Evolutionary conservation across 2,113 vertebrate genomes (phyloP).

Genomic region (Microtus montanus): DNA sequence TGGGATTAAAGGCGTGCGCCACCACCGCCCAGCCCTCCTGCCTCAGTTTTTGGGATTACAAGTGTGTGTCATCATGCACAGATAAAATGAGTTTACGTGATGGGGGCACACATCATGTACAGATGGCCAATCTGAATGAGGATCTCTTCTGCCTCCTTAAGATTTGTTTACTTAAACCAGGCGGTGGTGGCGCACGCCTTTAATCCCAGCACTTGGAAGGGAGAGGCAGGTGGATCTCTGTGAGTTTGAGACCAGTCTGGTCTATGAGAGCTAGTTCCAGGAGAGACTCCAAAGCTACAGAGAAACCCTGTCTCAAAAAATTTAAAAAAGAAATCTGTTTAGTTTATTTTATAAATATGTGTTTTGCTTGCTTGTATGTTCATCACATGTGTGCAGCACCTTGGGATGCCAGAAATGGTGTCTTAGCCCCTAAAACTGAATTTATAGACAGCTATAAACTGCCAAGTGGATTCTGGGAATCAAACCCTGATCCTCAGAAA

Average conservation of each 20-base stretch:
- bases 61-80: background rate
- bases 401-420: background rate
- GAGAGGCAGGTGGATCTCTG: too few relatives aligned
- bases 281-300: too few relatives aligned
- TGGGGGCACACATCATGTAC: rapidly evolving
- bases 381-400: background rate
- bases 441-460: background rate
- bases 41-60: background rate
- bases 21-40: too few relatives aligned
- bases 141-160: background rate
- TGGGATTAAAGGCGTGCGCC: too few relatives aligned
- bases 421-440: background rate
- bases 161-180: background rate
- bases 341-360: background rate
- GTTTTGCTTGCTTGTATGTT: background rate
- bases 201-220: too few relatives aligned
- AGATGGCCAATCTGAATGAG: background rate
- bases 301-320: too few relatives aligned
- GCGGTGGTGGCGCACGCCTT: too few relatives aligned
- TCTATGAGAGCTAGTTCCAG: too few relatives aligned
- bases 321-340: too few relatives aligned
- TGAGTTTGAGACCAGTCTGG: too few relatives aligned
- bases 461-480: background rate
- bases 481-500: background rate
- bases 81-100: background rate